These are phyloP conservation scores for Collichthys lucidus DNA, from an alignment of 2,113 vertebrate genomes.

Conservation along the genomic window DNA sequence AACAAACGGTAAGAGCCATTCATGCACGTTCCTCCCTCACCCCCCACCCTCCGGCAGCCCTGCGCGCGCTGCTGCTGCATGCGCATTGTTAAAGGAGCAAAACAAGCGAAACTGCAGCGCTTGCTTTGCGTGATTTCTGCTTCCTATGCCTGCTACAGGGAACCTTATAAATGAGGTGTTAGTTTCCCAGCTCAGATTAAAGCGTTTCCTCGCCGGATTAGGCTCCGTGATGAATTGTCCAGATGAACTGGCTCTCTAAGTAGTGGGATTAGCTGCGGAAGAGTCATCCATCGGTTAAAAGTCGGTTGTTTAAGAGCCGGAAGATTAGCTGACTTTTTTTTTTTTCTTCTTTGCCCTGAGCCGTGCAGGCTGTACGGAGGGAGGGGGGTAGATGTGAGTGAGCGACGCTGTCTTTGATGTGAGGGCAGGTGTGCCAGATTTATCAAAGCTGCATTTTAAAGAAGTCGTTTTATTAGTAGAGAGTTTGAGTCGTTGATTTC, in stretches of 20 bases:
- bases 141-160: slow-evolving; percentile 12
- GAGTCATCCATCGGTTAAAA: slow-evolving; percentile 33
- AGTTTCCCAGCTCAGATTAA: slow-evolving; percentile 24
- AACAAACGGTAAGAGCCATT: slow-evolving; percentile 78
- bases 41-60: neutral
- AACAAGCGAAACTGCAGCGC: slow-evolving; percentile 10
- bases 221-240: slow-evolving; percentile 38
- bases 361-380: neutral
- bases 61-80: slow-evolving; percentile 33
- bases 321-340: slow-evolving; percentile 39
- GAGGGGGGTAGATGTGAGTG: slow-evolving; percentile 11
- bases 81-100: slow-evolving; percentile 23
- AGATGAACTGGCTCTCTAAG: slow-evolving; percentile 37
- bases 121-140: slow-evolving; percentile 2
- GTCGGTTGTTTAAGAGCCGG: slow-evolving; percentile 40
- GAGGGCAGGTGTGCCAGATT: slow-evolving; percentile 44
- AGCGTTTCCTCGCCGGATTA: slow-evolving; percentile 34
- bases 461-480: neutral
- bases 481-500: too few species aligned
- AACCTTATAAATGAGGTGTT: slow-evolving; percentile 34
- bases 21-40: slow-evolving; percentile 26
- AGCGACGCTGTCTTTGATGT: slow-evolving; percentile 39
- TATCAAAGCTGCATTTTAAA: neutral
- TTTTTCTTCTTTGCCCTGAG: neutral
- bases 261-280: slow-evolving; percentile 49